phyloP scores from a whole-genome alignment of 2,888 invertebrate genomes.

The Drosophila colorata region DNA sequence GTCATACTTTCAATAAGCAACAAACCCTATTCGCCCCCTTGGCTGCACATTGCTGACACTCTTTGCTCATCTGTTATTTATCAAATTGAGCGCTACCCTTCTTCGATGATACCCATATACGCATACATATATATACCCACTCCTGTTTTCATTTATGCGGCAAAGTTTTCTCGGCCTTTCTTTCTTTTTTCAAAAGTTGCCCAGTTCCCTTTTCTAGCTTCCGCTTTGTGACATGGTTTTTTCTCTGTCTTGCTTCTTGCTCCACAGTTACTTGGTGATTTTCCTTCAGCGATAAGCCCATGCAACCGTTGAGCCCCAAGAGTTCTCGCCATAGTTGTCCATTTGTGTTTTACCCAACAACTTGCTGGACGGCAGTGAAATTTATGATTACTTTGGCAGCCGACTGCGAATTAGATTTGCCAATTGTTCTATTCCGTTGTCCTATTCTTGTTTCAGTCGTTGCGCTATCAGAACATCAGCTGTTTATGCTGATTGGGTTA shows the following conservation, averaged over 20 bases:
- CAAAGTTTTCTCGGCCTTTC: slow-evolving; percentile 39
- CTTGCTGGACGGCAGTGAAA: slow-evolving; percentile 48
- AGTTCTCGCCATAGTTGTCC: slow-evolving; percentile 3
- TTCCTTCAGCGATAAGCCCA: slow-evolving; percentile 61
- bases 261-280: slow-evolving; percentile 51
- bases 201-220: slow-evolving; percentile 40
- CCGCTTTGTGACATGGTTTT: slow-evolving; percentile 54
- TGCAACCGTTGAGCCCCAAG: slow-evolving; percentile 29
- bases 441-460: not conserved
- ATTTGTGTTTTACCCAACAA: slow-evolving; percentile 10
- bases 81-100: slow-evolving; percentile 54
- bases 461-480: slow-evolving; percentile 60
- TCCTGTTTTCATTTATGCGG: slow-evolving; percentile 40
- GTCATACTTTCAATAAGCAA: slow-evolving; percentile 69
- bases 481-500: slow-evolving; percentile 69
- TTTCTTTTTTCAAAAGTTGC: slow-evolving; percentile 34
- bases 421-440: slow-evolving; percentile 32
- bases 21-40: slow-evolving; percentile 39
- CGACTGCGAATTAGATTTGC: slow-evolving; percentile 51
- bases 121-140: not conserved
- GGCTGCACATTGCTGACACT: slow-evolving; percentile 55
- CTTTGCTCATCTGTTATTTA: slow-evolving; percentile 77
- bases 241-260: slow-evolving; percentile 44
- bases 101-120: slow-evolving; percentile 8
- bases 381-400: slow-evolving; percentile 61